Base-by-base conservation (phyloP, 2,888 invertebrate genomes). In the Xestia sexstrigata region DNA sequence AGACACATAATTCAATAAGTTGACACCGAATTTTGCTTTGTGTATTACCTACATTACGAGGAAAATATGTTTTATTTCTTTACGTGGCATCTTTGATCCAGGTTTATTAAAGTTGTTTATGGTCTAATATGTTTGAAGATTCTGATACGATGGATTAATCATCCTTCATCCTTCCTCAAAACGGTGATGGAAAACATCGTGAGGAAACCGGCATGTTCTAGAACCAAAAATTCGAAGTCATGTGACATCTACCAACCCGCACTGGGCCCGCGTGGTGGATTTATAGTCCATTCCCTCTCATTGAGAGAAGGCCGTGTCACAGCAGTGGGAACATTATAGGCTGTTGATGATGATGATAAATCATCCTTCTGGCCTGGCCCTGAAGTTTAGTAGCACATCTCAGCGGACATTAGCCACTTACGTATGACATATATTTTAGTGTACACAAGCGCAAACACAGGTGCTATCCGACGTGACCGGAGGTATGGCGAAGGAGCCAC, bases 1-100 rank as follows among this genome's bases (percentile, higher is more conserved):
- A 71, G 74, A 74, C 78, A 74, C 84, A 76, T 88, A 77, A 80
- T 81, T 80, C 79, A 84, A 81, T 85, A 78, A 76, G 49, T 55
- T 58, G 52, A 70, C 62, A 72, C 49, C 42, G 42, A 74, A 71
- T 74, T 65, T 74, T 23, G 20, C 75, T 70, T 67, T 84, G 49
- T 79, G 13, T 62, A 62, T 39, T 49, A 73, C 73, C 63, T 7
- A 62, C 17, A 55, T 66, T 39, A 69, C 42, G 47, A 35, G 15
- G 39, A 72, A 81, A 84, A 76, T 52, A 73, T 69, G 23, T 63
- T 63, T 60, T 76, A 67, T 73, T 67, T 67, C n/a, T 45, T 62
- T 45, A 72, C 58, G 65, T 69, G 42, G 13, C 52, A 39, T 52
- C 35, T 81, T 81, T 76, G 70, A 73, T 60, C 23, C 23, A 49